These are phyloP conservation scores for Mungos mungo DNA, from an alignment of 2,113 vertebrate genomes.

Conservation along the genomic window DNA sequence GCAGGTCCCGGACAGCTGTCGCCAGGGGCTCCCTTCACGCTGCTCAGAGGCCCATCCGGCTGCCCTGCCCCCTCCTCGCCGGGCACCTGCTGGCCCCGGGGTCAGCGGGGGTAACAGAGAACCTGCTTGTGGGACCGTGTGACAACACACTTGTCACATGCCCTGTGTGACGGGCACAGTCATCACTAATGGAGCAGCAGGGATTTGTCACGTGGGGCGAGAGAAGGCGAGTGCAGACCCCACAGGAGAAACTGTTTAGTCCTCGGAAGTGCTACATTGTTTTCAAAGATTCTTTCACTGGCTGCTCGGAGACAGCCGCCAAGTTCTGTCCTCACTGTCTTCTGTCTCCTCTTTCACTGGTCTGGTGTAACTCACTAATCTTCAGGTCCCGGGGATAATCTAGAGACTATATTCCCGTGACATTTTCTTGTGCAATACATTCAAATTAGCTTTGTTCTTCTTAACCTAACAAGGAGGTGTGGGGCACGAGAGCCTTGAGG, in stretches of 20 bases:
- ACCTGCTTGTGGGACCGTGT: not conserved
- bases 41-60: no score
- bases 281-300: rapidly evolving
- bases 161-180: rapidly evolving
- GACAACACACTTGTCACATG: rapidly evolving
- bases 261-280: rapidly evolving
- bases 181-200: rapidly evolving
- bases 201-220: rapidly evolving
- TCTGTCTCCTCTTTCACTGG: rapidly evolving
- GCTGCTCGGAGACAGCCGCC: not conserved
- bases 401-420: not conserved
- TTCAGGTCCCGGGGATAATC: not conserved
- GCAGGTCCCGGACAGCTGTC: not conserved
- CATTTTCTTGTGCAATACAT: not conserved
- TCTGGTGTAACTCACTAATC: no score
- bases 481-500: rapidly evolving
- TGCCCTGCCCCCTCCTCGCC: no score
- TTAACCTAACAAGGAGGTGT: rapidly evolving
- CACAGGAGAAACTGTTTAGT: rapidly evolving
- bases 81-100: rapidly evolving
- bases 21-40: not conserved
- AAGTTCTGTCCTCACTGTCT: rapidly evolving
- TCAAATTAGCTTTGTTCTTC: not conserved
- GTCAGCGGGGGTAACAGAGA: not conserved
- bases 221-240: not conserved